These are phyloP conservation scores for Myripristis jacobus DNA, from an alignment of 2,797 vertebrate genomes.

Conservation along the genomic window DNA sequence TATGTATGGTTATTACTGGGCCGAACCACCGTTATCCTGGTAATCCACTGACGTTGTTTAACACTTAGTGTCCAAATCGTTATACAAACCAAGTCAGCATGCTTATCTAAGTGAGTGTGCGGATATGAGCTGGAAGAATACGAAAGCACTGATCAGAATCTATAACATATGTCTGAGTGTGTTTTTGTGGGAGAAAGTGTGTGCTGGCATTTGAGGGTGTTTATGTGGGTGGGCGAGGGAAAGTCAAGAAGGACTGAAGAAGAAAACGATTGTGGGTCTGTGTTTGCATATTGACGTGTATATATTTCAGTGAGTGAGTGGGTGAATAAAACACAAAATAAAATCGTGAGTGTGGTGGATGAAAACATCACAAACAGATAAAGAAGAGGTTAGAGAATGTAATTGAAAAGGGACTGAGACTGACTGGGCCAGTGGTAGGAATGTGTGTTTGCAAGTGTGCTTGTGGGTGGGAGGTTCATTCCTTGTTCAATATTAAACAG, in stretches of 20 bases:
- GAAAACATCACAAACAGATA: constrained; percentile 35
- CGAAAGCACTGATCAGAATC: constrained; percentile 39
- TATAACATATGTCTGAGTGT: constrained; percentile 48
- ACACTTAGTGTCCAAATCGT: constrained; percentile 22
- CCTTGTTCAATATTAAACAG: constrained; percentile 50
- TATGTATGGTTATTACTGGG: constrained; percentile 3
- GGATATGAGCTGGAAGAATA: constrained; percentile 40
- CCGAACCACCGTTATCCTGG: constrained; percentile 9
- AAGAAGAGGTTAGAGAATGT: constrained; percentile 12
- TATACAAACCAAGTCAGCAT: constrained; percentile 5
- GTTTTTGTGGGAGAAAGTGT: constrained; percentile 47
- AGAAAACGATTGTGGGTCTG: background rate
- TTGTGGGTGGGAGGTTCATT: constrained; percentile 34
- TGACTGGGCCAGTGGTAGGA: background rate
- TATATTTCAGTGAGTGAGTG: background rate
- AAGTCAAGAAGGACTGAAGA: constrained; percentile 27
- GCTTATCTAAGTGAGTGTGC: constrained; percentile 76
- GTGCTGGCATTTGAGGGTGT: constrained; percentile 42
- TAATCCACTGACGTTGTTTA: constrained; percentile 20
- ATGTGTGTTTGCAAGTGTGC: constrained; percentile 27
- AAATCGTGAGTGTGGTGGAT: constrained; percentile 39
- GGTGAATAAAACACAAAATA: constrained; percentile 18
- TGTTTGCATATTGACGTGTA: constrained; percentile 4
- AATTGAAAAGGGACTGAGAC: background rate
- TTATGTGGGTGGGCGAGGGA: constrained; percentile 39